These are phyloP conservation scores for Gobiocypris rarus DNA, from an alignment of 2,113 vertebrate species.

Conservation along the genomic window DNA sequence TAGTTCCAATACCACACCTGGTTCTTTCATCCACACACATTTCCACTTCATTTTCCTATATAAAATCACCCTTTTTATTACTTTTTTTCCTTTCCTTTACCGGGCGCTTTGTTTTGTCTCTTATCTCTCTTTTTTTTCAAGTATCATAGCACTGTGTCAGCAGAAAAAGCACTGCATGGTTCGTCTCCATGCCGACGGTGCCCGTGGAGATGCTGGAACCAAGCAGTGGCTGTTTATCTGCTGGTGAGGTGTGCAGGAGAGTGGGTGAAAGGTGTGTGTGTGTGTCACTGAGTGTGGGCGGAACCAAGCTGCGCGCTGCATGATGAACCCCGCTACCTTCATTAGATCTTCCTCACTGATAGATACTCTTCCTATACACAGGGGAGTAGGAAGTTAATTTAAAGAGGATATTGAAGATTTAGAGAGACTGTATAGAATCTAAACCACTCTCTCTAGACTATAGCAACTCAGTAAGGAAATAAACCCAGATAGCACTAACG, in stretches of 20 bases:
- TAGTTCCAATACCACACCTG: background rate
- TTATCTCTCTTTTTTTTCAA: conserved; percentile 3
- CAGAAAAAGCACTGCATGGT: conserved; percentile 43
- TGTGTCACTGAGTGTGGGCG: conserved; percentile 1
- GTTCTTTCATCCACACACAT: background rate
- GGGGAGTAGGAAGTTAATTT: background rate
- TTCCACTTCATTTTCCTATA: background rate
- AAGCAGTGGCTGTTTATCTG: conserved; percentile 36
- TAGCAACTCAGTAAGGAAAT: background rate
- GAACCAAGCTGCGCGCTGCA: conserved; percentile 5
- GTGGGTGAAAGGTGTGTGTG: too few species aligned
- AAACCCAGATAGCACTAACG: background rate
- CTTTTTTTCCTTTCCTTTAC: background rate
- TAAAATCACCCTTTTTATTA: background rate
- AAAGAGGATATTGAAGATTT: conserved; percentile 37
- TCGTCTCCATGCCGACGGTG: conserved; percentile 27
- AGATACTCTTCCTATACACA: background rate
- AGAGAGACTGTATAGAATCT: background rate
- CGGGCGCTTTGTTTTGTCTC: background rate
- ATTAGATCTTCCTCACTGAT: conserved; percentile 35
- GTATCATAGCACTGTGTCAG: conserved; percentile 29
- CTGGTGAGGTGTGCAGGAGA: too few species aligned
- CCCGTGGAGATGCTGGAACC: conserved; percentile 11
- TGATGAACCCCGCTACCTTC: conserved; percentile 20
- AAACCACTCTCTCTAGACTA: background rate